Evolutionary conservation across 2,113 vertebrate genomes (phyloP).

Genomic region (Stigmatopora nigra): DNA sequence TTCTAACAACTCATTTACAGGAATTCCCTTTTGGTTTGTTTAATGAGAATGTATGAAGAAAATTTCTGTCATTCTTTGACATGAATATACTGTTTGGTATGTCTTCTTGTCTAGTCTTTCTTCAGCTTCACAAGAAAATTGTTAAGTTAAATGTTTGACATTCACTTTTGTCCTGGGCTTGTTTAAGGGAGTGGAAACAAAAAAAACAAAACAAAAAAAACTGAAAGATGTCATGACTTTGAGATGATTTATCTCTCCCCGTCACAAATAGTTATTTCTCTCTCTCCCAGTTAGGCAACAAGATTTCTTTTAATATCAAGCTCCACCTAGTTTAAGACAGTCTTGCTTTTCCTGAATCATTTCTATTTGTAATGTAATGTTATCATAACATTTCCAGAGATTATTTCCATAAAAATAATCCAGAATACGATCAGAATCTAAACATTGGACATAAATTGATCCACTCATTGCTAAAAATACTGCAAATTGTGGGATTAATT

Average conservation of each 20-base stretch:
- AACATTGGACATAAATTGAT: neutral
- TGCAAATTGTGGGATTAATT: neutral
- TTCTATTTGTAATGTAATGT: too few species aligned
- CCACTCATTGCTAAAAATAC: neutral
- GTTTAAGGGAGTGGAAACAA: neutral
- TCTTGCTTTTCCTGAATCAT: neutral
- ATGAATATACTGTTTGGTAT: neutral
- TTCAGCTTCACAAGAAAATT: neutral
- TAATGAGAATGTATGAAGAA: neutral
- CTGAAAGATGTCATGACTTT: neutral
- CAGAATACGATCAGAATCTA: neutral
- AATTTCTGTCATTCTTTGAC: neutral
- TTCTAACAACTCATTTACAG: slow-evolving; percentile 4
- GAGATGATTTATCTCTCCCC: neutral
- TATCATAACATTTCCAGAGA: neutral
- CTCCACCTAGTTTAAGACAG: neutral
- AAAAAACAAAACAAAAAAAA: neutral
- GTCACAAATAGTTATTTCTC: neutral
- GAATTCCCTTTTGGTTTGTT: neutral
- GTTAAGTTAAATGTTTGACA: neutral
- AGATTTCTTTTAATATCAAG: neutral
- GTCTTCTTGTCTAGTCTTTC: neutral
- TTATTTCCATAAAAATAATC: neutral
- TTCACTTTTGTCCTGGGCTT: neutral
- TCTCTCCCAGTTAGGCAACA: neutral